These are phyloP conservation scores for Terrapene triunguis DNA, from an alignment of 2,113 vertebrate genomes.

Conservation along the genomic window DNA sequence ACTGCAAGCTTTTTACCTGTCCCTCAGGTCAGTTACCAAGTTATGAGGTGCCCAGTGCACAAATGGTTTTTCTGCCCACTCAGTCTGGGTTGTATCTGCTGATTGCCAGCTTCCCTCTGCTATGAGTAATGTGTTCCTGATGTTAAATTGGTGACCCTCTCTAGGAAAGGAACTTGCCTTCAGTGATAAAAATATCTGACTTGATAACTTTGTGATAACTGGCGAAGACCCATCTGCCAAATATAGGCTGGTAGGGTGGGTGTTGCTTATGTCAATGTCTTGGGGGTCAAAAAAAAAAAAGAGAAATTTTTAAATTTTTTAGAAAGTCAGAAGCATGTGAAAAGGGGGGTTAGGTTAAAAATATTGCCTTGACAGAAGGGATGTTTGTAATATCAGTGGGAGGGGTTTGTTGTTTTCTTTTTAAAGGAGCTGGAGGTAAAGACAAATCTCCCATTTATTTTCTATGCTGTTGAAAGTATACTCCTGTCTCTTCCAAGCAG, in stretches of 20 bases:
- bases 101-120: background rate
- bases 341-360: background rate
- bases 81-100: background rate
- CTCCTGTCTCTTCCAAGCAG: background rate
- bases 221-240: rapidly evolving
- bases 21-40: background rate
- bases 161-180: background rate
- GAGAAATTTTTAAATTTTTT: background rate
- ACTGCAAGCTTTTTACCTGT: background rate
- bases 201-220: background rate
- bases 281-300: background rate
- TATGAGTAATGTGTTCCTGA: background rate
- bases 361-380: background rate
- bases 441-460: background rate
- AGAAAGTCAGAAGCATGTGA: background rate
- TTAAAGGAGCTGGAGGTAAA: background rate
- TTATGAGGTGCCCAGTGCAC: background rate
- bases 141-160: background rate
- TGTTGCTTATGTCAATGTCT: background rate
- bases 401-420: background rate
- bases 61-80: background rate
- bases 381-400: background rate
- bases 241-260: rapidly evolving
- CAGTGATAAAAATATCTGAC: background rate
- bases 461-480: background rate